Conservation (phyloP, 2,888 invertebrate species). For the Apomyelois bistriatella region DNA sequence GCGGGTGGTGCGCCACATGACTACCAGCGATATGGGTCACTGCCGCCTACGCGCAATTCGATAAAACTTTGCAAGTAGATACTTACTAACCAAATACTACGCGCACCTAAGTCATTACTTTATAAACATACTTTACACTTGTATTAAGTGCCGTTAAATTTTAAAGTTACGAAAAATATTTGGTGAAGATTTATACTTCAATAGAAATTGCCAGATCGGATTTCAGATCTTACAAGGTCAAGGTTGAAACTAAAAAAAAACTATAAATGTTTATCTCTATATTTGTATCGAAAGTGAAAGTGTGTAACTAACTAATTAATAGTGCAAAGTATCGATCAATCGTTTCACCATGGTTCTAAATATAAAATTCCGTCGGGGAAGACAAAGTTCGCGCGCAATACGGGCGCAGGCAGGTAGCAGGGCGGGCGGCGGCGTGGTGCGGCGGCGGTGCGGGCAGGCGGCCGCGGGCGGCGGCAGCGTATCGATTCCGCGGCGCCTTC, state of each 20-base stretch:
- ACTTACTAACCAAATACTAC: constrained; percentile 38
- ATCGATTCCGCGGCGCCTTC: constrained; percentile 76
- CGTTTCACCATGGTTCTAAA: constrained; percentile 78
- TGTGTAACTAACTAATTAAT: constrained; percentile 59
- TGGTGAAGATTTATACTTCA: neutral
- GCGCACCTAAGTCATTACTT: constrained; percentile 14
- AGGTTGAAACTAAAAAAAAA: constrained; percentile 16
- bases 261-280: constrained; percentile 13
- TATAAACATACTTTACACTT: constrained; percentile 18
- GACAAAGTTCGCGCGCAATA: constrained; percentile 80
- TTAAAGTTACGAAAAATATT: constrained; percentile 18
- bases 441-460: constrained; percentile 54
- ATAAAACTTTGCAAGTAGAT: constrained; percentile 68
- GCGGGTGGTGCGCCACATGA: constrained; percentile 56
- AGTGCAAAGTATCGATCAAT: constrained; percentile 79
- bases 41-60: constrained; percentile 73
- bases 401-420: constrained; percentile 63
- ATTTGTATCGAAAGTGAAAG: constrained; percentile 50
- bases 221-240: neutral
- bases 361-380: constrained; percentile 77
- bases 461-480: constrained; percentile 63
- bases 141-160: constrained; percentile 20
- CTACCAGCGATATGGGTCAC: constrained; percentile 70
- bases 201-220: neutral
- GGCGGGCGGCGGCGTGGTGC: constrained; percentile 51